Conservation (phyloP, 2,888 invertebrate species). For the Stegophylla sp. region DNA sequence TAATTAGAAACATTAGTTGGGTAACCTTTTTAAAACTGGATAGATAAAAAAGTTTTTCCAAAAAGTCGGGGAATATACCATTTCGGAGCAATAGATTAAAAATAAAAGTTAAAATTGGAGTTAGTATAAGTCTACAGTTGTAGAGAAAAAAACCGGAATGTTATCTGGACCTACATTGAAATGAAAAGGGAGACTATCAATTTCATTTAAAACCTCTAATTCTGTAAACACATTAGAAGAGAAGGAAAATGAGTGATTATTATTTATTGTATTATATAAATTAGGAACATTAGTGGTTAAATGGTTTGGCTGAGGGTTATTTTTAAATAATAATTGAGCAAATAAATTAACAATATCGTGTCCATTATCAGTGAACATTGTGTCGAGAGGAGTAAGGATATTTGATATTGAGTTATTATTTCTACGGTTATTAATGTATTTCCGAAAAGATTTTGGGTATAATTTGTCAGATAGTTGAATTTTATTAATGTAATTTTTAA, state of each 20-base stretch:
- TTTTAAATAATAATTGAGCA: slow-evolving; percentile 3
- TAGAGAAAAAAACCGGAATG: background rate
- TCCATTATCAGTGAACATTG: slow-evolving; percentile 9
- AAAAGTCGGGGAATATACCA: background rate
- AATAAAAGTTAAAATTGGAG: slow-evolving; percentile 6
- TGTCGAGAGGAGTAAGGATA: background rate
- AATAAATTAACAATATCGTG: slow-evolving; percentile 11
- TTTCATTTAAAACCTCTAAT: background rate
- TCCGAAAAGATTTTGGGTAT: background rate
- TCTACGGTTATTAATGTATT: background rate
- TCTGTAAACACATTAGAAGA: background rate
- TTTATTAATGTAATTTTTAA: background rate
- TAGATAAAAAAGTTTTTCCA: slow-evolving; percentile 6
- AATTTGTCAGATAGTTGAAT: slow-evolving; percentile 13
- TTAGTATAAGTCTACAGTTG: slow-evolving; percentile 4
- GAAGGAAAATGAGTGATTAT: slow-evolving; percentile 1
- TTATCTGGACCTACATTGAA: background rate
- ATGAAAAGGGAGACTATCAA: background rate
- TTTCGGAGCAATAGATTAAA: background rate
- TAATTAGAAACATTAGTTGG: background rate
- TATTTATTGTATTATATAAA: background rate
- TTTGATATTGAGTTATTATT: slow-evolving; percentile 24
- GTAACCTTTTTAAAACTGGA: background rate
- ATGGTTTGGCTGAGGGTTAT: slow-evolving; percentile 1
- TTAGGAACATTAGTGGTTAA: background rate